Conservation (phyloP, 2,888 invertebrate genomes). For the Linnaemya vulpina region DNA sequence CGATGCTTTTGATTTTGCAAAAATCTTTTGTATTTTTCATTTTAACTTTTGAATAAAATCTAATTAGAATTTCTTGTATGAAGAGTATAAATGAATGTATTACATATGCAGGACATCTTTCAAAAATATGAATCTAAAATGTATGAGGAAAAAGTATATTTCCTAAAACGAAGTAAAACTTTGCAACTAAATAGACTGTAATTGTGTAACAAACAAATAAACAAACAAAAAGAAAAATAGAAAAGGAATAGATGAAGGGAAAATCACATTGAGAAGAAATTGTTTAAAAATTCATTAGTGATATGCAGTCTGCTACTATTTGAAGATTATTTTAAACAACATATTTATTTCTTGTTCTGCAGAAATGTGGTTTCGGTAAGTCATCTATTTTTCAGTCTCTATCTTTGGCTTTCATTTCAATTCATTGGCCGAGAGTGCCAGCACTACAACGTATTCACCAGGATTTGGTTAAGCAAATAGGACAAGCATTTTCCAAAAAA, state of each 20-base stretch:
- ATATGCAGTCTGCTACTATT: conserved; percentile 42
- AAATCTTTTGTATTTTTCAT: not conserved
- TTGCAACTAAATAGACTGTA: conserved; percentile 46
- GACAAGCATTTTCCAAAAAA: conserved; percentile 12
- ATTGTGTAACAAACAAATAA: conserved; percentile 48
- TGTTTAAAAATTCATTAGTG: conserved; percentile 61
- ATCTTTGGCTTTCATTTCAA: conserved; percentile 31
- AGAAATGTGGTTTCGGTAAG: not conserved
- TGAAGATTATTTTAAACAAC: conserved; percentile 11
- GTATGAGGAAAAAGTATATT: not conserved
- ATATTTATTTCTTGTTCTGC: not conserved
- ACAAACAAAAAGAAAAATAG: conserved; percentile 9
- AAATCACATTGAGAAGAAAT: conserved; percentile 18
- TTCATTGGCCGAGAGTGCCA: conserved; percentile 15
- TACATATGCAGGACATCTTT: conserved; percentile 26
- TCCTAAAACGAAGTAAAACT: not conserved
- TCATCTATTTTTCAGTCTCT: conserved; percentile 5
- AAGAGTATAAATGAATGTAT: not conserved
- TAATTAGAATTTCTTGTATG: conserved; percentile 50
- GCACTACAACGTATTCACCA: conserved; percentile 1
- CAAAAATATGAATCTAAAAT: not conserved
- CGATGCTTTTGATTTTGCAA: not conserved
- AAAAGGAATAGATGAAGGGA: not conserved
- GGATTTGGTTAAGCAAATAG: conserved; percentile 31
- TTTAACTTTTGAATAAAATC: conserved; percentile 38